Conservation (phyloP, 2,888 invertebrate species). For the Apodemia mormo region DNA sequence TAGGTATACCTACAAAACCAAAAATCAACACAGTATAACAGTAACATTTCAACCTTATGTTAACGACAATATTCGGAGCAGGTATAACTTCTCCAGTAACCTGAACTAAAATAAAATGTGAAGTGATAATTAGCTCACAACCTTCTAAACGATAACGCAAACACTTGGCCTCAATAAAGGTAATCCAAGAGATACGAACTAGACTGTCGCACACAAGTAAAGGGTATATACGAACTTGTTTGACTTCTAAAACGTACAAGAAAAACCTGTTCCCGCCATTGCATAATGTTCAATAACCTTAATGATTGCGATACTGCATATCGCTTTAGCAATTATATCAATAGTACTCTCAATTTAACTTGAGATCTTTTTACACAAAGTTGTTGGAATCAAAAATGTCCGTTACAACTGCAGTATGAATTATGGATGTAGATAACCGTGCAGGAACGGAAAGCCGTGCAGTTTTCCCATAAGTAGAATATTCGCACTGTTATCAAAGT, state of each 20-base stretch:
- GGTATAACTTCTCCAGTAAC: too few species aligned
- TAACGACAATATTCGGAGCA: too few species aligned
- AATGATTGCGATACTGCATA: neutral
- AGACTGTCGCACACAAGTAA: neutral
- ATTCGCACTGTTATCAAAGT: too few species aligned
- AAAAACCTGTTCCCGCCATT: neutral
- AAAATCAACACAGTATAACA: too few species aligned
- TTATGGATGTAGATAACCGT: too few species aligned
- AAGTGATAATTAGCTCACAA: neutral
- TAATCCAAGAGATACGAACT: neutral
- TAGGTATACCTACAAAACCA: too few species aligned
- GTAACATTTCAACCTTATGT: too few species aligned
- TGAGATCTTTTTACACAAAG: neutral
- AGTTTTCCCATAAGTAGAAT: too few species aligned
- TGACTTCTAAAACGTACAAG: neutral
- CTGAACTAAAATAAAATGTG: too few species aligned
- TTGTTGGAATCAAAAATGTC: neutral
- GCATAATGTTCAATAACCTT: constrained; percentile 13
- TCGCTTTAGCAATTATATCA: constrained; percentile 1
- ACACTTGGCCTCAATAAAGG: constrained; percentile 1
- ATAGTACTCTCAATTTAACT: neutral
- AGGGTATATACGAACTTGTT: neutral
- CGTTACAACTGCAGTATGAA: neutral
- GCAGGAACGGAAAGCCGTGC: too few species aligned
- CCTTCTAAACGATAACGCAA: neutral